Evolutionary conservation across 2,888 invertebrate species (phyloP).

Genomic region (Drosophila buzzatii): DNA sequence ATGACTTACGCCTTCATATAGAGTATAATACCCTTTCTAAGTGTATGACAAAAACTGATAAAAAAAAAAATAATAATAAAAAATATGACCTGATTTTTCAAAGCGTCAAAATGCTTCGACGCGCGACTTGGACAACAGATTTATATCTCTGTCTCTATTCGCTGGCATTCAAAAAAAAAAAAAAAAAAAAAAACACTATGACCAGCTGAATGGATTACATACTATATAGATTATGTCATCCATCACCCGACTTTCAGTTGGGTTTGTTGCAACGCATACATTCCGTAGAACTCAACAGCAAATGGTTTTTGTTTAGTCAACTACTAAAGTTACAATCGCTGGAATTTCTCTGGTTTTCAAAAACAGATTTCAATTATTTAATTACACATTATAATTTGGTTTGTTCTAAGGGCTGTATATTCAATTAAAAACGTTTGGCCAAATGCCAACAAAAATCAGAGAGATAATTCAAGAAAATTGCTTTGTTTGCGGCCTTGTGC

Average conservation of each 20-base stretch:
- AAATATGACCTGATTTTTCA: conserved; percentile 22
- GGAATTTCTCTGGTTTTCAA: conserved; percentile 16
- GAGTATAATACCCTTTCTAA: not conserved
- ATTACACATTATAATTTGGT: conserved; percentile 11
- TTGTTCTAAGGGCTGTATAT: conserved; percentile 14
- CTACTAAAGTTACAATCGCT: conserved; percentile 23
- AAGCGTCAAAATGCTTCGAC: conserved; percentile 4
- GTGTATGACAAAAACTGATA: conserved; percentile 17
- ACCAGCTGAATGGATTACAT: conserved; percentile 13
- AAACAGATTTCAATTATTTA: conserved; percentile 8
- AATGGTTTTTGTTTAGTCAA: conserved; percentile 26
- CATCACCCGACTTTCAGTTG: conserved; percentile 21
- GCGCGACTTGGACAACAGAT: conserved; percentile 3
- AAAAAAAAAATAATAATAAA: not conserved
- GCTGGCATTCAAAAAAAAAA: not conserved
- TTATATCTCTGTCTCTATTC: conserved; percentile 3
- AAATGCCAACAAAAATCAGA: conserved; percentile 10
- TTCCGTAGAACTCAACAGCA: conserved; percentile 20
- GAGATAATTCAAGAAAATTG: conserved; percentile 10
- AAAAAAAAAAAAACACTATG: conserved; percentile 2
- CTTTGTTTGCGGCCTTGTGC: conserved; percentile 42
- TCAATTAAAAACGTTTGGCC: conserved; percentile 25
- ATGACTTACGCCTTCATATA: not conserved
- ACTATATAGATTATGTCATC: conserved; percentile 35
- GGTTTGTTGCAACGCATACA: conserved; percentile 15